Evolutionary conservation across 2,888 invertebrate genomes (phyloP).

Genomic region (Drosophila monieri): DNA sequence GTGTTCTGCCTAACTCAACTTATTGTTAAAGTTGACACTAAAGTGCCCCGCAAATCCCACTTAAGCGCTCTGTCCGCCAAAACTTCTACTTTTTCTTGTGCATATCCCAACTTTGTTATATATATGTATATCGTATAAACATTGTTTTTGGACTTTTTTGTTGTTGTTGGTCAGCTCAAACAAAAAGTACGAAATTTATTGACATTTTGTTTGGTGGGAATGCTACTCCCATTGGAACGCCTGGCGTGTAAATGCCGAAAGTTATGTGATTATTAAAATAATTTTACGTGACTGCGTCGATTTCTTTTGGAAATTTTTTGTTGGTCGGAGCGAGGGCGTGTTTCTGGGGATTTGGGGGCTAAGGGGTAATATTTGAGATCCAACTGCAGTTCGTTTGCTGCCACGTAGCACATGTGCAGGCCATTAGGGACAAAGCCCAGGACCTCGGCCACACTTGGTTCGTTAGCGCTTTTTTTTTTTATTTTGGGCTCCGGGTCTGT

Average conservation of each 20-base stretch:
- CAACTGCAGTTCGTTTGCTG: slow-evolving; percentile 71
- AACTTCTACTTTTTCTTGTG: slow-evolving; percentile 33
- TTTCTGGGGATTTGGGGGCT: slow-evolving; percentile 7
- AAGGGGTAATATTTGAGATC: slow-evolving; percentile 6
- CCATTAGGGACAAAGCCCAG: slow-evolving; percentile 63
- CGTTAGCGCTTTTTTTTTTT: slow-evolving; percentile 68
- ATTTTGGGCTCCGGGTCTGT: slow-evolving; percentile 30
- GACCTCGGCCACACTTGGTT: slow-evolving; percentile 66
- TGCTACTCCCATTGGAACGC: slow-evolving; percentile 59
- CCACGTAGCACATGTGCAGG: slow-evolving; percentile 75
- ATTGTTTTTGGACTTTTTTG: background rate
- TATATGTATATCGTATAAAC: background rate
- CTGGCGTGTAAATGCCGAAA: slow-evolving; percentile 78
- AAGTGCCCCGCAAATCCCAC: slow-evolving; percentile 78
- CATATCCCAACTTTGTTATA: slow-evolving; percentile 14
- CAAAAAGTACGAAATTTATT: slow-evolving; percentile 58
- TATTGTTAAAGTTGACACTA: slow-evolving; percentile 79
- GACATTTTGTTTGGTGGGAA: slow-evolving; percentile 60
- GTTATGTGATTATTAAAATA: slow-evolving; percentile 78
- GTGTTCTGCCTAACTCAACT: slow-evolving; percentile 54
- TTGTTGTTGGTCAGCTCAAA: slow-evolving; percentile 14
- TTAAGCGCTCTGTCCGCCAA: slow-evolving; percentile 65
- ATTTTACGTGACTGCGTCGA: slow-evolving; percentile 79
- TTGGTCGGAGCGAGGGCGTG: slow-evolving; percentile 7
- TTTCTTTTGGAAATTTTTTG: slow-evolving; percentile 68